Percentiles rank a stretch among this genome's conserved stretches.
Conservation (phyloP, 2,888 invertebrate species). For the Mesorhabditis sp. region DNA sequence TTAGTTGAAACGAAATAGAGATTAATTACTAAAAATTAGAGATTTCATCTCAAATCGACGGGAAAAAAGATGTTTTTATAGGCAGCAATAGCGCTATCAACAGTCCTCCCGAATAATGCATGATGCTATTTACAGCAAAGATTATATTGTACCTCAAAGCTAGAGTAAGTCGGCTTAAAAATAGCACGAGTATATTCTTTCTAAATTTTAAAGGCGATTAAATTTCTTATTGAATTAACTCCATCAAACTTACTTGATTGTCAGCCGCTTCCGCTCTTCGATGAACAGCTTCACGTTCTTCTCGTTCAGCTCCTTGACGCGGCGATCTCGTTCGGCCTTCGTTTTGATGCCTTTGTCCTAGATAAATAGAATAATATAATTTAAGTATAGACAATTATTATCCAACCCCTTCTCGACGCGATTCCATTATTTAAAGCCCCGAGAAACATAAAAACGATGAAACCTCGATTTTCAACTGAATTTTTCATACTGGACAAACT, state of each 20-base stretch:
- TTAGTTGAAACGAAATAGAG: background rate
- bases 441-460: background rate
- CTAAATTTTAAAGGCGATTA: no score
- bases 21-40: background rate
- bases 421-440: background rate
- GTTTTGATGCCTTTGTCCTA: conserved; percentile 90
- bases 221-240: background rate
- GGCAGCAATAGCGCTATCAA: background rate
- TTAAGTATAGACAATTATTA: background rate
- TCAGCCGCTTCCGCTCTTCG: conserved; percentile 55
- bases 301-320: conserved; percentile 83
- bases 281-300: conserved; percentile 64
- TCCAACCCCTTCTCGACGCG: background rate
- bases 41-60: background rate
- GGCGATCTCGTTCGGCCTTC: conserved; percentile 84
- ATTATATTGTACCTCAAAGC: no score
- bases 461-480: no score
- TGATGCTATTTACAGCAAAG: no score
- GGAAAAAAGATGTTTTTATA: background rate
- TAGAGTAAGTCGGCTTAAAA: no score
- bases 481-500: no score
- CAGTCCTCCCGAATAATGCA: no score
- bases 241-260: conserved; percentile 37
- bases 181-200: no score
- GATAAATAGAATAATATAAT: conserved; percentile 61